A percentile compares a stretch with the other conserved stretches of the same genome.
These are phyloP conservation scores for Goniozus legneri DNA, from an alignment of 1,140 invertebrate species.

Conservation along the genomic window DNA sequence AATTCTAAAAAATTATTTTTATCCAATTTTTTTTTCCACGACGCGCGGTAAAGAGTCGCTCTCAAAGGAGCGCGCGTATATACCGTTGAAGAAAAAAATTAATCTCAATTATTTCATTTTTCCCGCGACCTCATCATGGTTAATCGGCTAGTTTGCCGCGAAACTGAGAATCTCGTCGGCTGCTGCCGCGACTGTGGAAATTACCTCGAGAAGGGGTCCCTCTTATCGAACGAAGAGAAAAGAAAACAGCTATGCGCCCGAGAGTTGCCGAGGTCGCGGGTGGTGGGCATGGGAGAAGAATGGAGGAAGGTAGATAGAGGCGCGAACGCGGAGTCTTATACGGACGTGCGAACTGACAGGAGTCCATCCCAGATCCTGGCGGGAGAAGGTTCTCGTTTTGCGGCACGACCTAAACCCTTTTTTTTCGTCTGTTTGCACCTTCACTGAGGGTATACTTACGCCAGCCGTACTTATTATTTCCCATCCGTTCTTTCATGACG, in stretches of 20 bases:
- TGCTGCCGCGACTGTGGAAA: constrained; percentile 32
- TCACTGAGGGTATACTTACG: constrained; percentile 42
- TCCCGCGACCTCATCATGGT: no score
- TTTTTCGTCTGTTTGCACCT: constrained; percentile 41
- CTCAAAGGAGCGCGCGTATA: no score
- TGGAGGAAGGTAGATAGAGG: neutral
- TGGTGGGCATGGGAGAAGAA: neutral
- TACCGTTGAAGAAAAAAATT: no score
- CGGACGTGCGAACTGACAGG: constrained; percentile 43
- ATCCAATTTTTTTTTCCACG: no score
- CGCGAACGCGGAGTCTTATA: constrained; percentile 5
- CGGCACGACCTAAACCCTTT: constrained; percentile 17
- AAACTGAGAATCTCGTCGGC: no score
- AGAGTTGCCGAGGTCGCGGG: neutral
- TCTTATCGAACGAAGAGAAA: constrained; percentile 34
- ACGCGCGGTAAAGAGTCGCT: no score
- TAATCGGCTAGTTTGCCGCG: no score
- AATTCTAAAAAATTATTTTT: no score
- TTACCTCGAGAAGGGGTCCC: constrained; percentile 24
- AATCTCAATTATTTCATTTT: no score
- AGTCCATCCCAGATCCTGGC: constrained; percentile 30
- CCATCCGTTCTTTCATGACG: constrained; percentile 26
- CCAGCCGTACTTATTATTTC: constrained; percentile 39
- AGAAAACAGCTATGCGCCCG: constrained; percentile 14
- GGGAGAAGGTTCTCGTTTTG: constrained; percentile 36